These are phyloP conservation scores for Microcebus jonahi DNA, from an alignment of 2,113 vertebrate genomes.

Conservation along the genomic window DNA sequence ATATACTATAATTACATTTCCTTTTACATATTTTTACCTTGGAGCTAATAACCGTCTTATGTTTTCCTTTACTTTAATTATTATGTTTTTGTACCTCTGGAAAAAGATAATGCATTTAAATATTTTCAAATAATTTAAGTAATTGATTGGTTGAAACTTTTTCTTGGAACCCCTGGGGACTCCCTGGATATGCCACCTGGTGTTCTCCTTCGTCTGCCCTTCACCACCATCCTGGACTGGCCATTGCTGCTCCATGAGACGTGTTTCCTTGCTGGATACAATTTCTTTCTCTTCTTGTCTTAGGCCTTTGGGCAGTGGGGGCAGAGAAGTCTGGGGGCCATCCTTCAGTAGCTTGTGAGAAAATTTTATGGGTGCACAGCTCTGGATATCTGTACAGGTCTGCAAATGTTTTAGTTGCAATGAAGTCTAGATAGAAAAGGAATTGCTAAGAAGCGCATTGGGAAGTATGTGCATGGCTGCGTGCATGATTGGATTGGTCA, in stretches of 20 bases:
- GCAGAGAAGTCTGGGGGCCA: rapidly evolving
- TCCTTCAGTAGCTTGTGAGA: neutral
- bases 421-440: neutral
- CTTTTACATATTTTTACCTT: neutral
- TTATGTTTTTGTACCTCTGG: neutral
- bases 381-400: neutral
- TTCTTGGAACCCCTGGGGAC: too few species aligned
- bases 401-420: neutral
- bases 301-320: neutral
- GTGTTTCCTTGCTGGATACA: neutral
- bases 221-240: too few species aligned
- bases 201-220: neutral
- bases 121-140: neutral
- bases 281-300: neutral
- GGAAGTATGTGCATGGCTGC: too few species aligned
- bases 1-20: neutral
- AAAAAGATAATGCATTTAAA: neutral
- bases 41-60: neutral
- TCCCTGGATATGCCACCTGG: rapidly evolving
- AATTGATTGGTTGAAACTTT: neutral
- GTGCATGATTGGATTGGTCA: rapidly evolving
- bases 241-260: rapidly evolving
- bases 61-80: neutral
- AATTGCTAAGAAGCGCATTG: neutral
- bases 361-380: neutral